Percentiles rank a stretch among this genome's conserved stretches.
These are phyloP conservation scores for Pocillopora damicornis DNA, from an alignment of 64 coral and sea anemone genomes.

Conservation along the genomic window DNA sequence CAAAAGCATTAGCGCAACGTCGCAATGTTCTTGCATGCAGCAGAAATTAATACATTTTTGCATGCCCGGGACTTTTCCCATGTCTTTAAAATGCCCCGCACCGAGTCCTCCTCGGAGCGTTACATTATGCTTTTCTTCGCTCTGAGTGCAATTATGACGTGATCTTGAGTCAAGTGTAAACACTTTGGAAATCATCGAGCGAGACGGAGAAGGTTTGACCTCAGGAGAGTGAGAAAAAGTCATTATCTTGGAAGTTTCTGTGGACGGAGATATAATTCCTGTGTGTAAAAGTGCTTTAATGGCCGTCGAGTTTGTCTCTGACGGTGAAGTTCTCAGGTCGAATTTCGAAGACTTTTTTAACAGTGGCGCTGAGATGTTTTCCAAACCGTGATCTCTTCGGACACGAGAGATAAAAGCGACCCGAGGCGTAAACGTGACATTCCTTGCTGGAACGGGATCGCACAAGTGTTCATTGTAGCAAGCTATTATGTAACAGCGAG, in stretches of 20 bases:
- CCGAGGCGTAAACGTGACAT: slow-evolving; percentile 63
- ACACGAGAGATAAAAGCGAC: slow-evolving; percentile 70
- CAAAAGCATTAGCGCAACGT: slow-evolving; percentile 82
- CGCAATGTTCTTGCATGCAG: slow-evolving; percentile 63
- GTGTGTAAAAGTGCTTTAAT: not conserved
- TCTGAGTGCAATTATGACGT: slow-evolving; percentile 8
- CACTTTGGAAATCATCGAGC: not conserved
- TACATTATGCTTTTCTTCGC: slow-evolving; percentile 27
- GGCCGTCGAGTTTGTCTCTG: not conserved
- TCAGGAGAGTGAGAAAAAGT: not conserved
- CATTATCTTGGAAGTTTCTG: not conserved
- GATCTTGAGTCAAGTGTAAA: not conserved
- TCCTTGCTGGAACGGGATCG: slow-evolving; percentile 56
- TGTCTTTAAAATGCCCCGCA: slow-evolving; percentile 72
- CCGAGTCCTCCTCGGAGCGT: slow-evolving; percentile 61
- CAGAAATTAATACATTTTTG: slow-evolving; percentile 55
- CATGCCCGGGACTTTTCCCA: slow-evolving; percentile 39
- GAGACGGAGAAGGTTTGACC: slow-evolving; percentile 16
- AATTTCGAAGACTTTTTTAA: not conserved
- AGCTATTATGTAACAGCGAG: slow-evolving; percentile 74
- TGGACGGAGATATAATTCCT: not conserved
- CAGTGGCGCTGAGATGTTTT: not conserved
- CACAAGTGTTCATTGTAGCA: slow-evolving; percentile 65
- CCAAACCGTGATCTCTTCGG: slow-evolving; percentile 40
- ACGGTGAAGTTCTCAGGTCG: not conserved